phyloP scores from a whole-genome alignment of 2,113 vertebrate genomes.

The Glaucomys volans region DNA sequence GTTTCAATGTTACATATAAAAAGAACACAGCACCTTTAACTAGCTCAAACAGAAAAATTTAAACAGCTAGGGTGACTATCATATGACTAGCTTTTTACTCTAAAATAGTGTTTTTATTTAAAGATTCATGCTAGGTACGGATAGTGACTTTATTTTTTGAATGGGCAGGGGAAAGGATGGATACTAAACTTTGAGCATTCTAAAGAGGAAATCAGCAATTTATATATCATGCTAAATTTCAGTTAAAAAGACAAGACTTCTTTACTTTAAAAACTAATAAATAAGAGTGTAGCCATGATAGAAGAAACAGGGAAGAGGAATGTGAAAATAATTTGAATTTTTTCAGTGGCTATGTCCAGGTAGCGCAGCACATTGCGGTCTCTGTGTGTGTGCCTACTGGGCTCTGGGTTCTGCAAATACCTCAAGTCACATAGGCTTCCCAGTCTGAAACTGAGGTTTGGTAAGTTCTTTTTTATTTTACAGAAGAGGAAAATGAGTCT shows the following conservation, averaged over 20 bases:
- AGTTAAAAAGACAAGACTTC: not conserved
- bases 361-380: no score
- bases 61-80: not conserved
- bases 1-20: not conserved
- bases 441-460: rapidly evolving
- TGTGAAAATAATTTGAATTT: not conserved
- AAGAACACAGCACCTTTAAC: not conserved
- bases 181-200: not conserved
- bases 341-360: not conserved
- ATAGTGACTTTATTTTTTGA: not conserved
- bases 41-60: not conserved
- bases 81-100: not conserved
- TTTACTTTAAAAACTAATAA: not conserved
- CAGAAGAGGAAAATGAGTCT: not conserved
- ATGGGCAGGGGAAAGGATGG: not conserved
- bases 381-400: not conserved
- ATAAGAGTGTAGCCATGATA: not conserved
- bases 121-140: not conserved
- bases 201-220: not conserved
- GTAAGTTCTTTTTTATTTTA: not conserved
- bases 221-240: not conserved
- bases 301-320: not conserved
- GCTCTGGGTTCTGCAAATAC: rapidly evolving
- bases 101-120: not conserved
- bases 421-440: rapidly evolving